A percentile compares a stretch with the other conserved stretches of the same genome.
Conservation (phyloP, 2,888 invertebrate genomes). For the Leptodirus hochenwartii region DNA sequence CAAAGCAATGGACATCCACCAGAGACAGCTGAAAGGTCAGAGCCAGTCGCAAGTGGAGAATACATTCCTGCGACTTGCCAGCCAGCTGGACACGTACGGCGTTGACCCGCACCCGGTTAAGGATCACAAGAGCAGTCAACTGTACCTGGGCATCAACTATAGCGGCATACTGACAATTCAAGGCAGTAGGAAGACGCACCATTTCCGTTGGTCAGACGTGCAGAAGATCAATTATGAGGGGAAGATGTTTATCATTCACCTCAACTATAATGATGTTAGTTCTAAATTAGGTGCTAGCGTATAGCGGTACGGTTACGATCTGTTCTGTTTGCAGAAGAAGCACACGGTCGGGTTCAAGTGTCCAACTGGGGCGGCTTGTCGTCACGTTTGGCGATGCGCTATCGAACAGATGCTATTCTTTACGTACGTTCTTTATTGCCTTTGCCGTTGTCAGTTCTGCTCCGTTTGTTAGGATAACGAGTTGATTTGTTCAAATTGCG, state of each 20-base stretch:
- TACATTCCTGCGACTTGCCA: slow-evolving; percentile 79
- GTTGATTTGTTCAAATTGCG: slow-evolving; percentile 8
- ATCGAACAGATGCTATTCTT: slow-evolving; percentile 97
- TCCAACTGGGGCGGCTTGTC: slow-evolving; percentile 76
- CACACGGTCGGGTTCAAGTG: slow-evolving; percentile 93
- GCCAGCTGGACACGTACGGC: slow-evolving; percentile 88
- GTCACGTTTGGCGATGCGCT: slow-evolving; percentile 94
- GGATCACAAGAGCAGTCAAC: slow-evolving; percentile 84
- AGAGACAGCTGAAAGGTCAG: slow-evolving; percentile 70
- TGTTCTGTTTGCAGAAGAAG: slow-evolving; percentile 51
- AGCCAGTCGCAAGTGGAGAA: slow-evolving; percentile 76
- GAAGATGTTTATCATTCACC: slow-evolving; percentile 92
- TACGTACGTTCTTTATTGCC: slow-evolving; percentile 49
- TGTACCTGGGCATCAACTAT: slow-evolving; percentile 90
- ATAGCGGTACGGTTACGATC: slow-evolving; percentile 5
- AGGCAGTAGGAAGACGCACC: slow-evolving; percentile 80
- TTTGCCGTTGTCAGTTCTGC: slow-evolving; percentile 1
- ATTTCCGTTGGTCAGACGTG: slow-evolving; percentile 92
- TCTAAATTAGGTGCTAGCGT: slow-evolving; percentile 1
- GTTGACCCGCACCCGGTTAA: slow-evolving; percentile 97
- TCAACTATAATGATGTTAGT: slow-evolving; percentile 78
- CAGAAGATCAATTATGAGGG: slow-evolving; percentile 95
- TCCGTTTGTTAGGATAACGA: slow-evolving; percentile 1
- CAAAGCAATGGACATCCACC: slow-evolving; percentile 83
- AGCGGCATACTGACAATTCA: slow-evolving; percentile 90